Conservation (phyloP, 2,888 invertebrate genomes). For the Lumbricus terrestris region DNA sequence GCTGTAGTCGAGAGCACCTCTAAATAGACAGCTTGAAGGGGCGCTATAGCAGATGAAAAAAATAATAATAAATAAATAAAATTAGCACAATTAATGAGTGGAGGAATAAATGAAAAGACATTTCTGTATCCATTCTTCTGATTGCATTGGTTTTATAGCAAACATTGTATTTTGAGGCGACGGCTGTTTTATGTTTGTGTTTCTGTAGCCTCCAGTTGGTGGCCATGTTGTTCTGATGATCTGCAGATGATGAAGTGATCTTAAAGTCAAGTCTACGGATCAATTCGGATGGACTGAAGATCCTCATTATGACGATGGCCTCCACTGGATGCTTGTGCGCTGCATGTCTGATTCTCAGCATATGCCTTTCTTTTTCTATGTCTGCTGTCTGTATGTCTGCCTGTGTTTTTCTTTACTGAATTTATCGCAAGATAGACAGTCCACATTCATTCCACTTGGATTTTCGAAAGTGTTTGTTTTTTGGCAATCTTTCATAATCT, state of each 20-base stretch:
- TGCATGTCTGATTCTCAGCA: not conserved
- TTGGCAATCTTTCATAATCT: not conserved
- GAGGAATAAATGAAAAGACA: not conserved
- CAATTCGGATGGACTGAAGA: conserved; percentile 8
- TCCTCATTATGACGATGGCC: not conserved
- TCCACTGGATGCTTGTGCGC: not conserved
- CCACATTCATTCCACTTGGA: not conserved
- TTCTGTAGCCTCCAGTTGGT: not conserved
- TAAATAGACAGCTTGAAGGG: no score
- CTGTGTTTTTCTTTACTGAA: not conserved
- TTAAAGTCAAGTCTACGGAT: not conserved
- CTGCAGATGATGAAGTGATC: not conserved
- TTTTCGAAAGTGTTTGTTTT: not conserved
- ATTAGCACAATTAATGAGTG: not conserved
- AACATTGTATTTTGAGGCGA: not conserved
- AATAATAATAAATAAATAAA: no score
- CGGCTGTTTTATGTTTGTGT: not conserved
- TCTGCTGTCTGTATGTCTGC: not conserved
- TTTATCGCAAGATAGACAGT: no score
- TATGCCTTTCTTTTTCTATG: not conserved
- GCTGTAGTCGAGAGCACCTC: no score
- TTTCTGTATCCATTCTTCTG: not conserved
- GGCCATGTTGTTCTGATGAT: not conserved
- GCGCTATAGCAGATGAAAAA: no score
- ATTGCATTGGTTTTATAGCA: not conserved